Percentiles rank a stretch among this genome's conserved stretches.
Conservation (phyloP, 2,797 vertebrate species). For the Catostomus latipinnis region DNA sequence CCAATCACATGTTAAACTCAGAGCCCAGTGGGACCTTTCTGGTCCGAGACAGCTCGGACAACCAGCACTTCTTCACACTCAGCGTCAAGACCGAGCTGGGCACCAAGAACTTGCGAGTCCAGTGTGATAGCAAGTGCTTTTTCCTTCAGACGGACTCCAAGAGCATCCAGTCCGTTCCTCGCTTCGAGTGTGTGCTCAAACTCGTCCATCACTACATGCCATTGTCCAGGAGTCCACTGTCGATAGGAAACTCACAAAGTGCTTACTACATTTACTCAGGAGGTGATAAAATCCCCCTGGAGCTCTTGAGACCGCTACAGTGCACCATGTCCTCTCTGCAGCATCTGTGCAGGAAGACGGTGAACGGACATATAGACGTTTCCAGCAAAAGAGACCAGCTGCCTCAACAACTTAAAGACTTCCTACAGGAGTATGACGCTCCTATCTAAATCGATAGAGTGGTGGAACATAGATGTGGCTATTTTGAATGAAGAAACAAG, state of each 20-base stretch:
- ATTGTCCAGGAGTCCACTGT: slow-evolving; percentile 63
- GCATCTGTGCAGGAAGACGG: slow-evolving; percentile 94
- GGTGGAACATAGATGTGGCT: slow-evolving; percentile 34
- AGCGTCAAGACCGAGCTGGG: slow-evolving; percentile 92
- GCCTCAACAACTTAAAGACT: slow-evolving; percentile 88
- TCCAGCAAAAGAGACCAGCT: slow-evolving; percentile 87
- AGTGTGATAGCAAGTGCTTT: slow-evolving; percentile 87
- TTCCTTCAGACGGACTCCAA: slow-evolving; percentile 92
- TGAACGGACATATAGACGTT: slow-evolving; percentile 90
- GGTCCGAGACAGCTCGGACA: slow-evolving; percentile 94
- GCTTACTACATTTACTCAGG: slow-evolving; percentile 91
- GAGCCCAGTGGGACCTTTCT: slow-evolving; percentile 91
- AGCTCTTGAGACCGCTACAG: slow-evolving; percentile 87
- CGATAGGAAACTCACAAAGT: slow-evolving; percentile 65
- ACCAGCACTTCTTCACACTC: slow-evolving; percentile 93
- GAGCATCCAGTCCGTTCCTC: slow-evolving; percentile 85
- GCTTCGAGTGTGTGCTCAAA: slow-evolving; percentile 94
- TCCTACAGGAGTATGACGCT: slow-evolving; percentile 92
- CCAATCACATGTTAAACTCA: slow-evolving; percentile 84
- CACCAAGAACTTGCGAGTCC: slow-evolving; percentile 95
- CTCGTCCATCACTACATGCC: slow-evolving; percentile 94
- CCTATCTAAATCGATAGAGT: slow-evolving; percentile 80
- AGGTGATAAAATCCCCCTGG: slow-evolving; percentile 90
- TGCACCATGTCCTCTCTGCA: slow-evolving; percentile 88
- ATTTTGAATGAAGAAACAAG: neutral